These are phyloP conservation scores for Notoglanidium macrostoma DNA, from an alignment of 2,797 vertebrate genomes.

Conservation along the genomic window DNA sequence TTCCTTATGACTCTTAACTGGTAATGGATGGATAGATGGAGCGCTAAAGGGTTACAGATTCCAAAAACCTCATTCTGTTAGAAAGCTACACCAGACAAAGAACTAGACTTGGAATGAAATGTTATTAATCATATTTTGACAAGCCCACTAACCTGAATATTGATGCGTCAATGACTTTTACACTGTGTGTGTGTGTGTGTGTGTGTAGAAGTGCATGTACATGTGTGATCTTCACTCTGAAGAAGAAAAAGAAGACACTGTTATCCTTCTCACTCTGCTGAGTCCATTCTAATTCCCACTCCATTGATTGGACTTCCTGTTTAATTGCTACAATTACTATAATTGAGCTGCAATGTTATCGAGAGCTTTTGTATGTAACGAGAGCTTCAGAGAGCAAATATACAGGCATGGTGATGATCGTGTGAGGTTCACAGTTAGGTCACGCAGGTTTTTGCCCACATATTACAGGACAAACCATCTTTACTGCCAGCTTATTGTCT, in stretches of 20 bases:
- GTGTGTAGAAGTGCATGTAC: not conserved
- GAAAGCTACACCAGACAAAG: not conserved
- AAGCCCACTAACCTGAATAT: not conserved
- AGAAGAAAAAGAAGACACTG: not conserved
- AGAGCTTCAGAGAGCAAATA: not conserved
- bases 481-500: not conserved
- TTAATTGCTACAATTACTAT: constrained; percentile 27
- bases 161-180: not conserved
- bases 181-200: not conserved
- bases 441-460: not conserved
- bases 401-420: not conserved
- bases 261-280: constrained; percentile 21
- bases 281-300: not conserved
- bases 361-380: not conserved
- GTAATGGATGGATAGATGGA: not conserved
- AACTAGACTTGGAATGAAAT: not conserved
- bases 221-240: not conserved
- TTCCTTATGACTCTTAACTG: too few relatives aligned
- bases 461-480: not conserved
- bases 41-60: not conserved
- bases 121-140: not conserved
- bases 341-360: constrained; percentile 10
- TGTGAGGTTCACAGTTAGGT: not conserved
- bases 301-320: constrained; percentile 21
- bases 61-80: not conserved